Evolutionary conservation across 2,113 vertebrate species (phyloP).

Genomic region (Ovibos moschatus): DNA sequence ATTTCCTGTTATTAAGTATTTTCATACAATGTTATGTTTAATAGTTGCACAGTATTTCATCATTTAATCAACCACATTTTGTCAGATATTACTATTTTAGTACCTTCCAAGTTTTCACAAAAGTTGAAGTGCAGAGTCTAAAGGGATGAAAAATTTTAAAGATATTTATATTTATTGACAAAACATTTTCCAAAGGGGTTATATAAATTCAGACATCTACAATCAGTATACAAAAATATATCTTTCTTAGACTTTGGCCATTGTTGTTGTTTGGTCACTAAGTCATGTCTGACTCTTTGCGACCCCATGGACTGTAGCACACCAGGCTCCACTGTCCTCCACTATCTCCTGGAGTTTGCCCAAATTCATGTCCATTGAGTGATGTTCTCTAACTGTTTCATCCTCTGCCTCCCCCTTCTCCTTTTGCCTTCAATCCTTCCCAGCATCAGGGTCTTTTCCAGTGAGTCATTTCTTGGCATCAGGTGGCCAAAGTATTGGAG

Average conservation of each 20-base stretch:
- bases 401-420: neutral
- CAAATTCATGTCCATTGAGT: neutral
- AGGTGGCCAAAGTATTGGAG: neutral
- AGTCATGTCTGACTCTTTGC: neutral
- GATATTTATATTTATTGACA: neutral
- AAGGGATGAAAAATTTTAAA: neutral
- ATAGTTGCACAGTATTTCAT: neutral
- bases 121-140: neutral
- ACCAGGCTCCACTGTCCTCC: neutral
- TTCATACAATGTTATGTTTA: neutral
- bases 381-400: neutral
- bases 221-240: neutral
- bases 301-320: neutral
- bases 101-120: neutral
- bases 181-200: neutral
- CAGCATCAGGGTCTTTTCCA: neutral
- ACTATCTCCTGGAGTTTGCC: neutral
- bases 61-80: neutral
- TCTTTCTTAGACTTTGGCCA: neutral
- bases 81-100: neutral
- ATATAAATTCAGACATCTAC: neutral
- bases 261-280: neutral
- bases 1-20: neutral
- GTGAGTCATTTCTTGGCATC: neutral
- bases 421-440: neutral